Base-by-base conservation (phyloP, 2,113 vertebrate species). In the Tachycineta bicolor region DNA sequence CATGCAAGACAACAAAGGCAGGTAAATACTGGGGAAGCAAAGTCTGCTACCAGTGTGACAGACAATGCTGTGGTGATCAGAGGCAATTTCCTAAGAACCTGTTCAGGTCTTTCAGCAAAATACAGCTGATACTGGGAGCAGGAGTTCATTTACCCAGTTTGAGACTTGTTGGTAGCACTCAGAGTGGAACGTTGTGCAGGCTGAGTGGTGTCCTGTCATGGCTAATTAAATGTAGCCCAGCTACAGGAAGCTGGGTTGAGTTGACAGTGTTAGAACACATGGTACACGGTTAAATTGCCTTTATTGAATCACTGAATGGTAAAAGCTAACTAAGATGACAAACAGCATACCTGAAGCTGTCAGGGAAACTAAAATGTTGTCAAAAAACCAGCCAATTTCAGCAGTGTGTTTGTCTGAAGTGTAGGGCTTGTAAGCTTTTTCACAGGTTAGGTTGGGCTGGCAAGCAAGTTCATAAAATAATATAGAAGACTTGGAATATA, bases 1-100 rank as follows among this genome's bases (percentile, higher is more conserved):
- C 97, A 99, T 99, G 99, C 99, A 99, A 71, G 99, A 99, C 97
- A 98, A 63, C 97, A 99, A 98, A 97, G 99, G 99, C 97, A 98
- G 99, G 99, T 98, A 78, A 97, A 90, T 83, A 23, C 29, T 59
- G 67, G 10, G 28, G 74, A 44, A 23, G 34, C 26, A 1, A 65
- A 41, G 22, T 69, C 76, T 88, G 63, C 59, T 73, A 0, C 12
- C 31, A 34, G 43, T 53, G 81, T 29, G 41, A 37, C 63, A 56
- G 20, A 8, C 44, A n/a, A 0, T 26, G 14, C 65, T 41, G 34
- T 33, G 28, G 28, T 13, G 37, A 16, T 60, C 53, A 71, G 25
- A 5, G 62, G 9, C 31, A 53, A 24, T 59, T 14, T 53, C 14
- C 28, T 31, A 9, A 71, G 49, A 60, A 11, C 24, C 8, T 53